Conservation (phyloP, 2,797 vertebrate genomes). For the Phrynocephalus vlangalii region DNA sequence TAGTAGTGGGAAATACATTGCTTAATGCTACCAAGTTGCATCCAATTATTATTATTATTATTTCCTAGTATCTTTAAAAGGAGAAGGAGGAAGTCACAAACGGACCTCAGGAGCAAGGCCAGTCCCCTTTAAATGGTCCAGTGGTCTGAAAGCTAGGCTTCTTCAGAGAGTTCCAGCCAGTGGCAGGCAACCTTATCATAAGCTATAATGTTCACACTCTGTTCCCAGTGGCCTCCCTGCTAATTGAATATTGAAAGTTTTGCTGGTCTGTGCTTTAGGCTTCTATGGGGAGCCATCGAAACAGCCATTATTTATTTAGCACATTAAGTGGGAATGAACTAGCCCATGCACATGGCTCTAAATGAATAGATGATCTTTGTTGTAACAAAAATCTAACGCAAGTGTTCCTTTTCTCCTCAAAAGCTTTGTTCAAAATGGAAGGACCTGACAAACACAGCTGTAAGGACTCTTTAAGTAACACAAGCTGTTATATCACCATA, state of each 20-base stretch:
- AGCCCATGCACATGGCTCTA: background rate
- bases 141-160: constrained; percentile 15
- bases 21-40: constrained; percentile 54
- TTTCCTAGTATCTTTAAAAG: constrained; percentile 52
- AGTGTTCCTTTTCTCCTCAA: background rate
- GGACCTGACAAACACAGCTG: background rate
- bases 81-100: constrained; percentile 8
- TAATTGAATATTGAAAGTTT: constrained; percentile 55
- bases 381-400: background rate
- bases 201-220: background rate
- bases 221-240: constrained; percentile 27
- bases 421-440: constrained; percentile 5
- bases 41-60: constrained; percentile 43
- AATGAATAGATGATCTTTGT: background rate
- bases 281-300: constrained; percentile 25
- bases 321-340: background rate
- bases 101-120: constrained; percentile 17
- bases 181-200: background rate
- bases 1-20: constrained; percentile 63
- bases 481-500: background rate
- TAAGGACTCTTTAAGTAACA: background rate
- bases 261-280: constrained; percentile 8
- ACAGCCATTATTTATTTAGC: constrained; percentile 11
- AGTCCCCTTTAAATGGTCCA: constrained; percentile 22
- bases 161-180: constrained; percentile 6